Evolutionary conservation across 2,888 invertebrate species (phyloP).

Genomic region (Hypercompe scribonia): DNA sequence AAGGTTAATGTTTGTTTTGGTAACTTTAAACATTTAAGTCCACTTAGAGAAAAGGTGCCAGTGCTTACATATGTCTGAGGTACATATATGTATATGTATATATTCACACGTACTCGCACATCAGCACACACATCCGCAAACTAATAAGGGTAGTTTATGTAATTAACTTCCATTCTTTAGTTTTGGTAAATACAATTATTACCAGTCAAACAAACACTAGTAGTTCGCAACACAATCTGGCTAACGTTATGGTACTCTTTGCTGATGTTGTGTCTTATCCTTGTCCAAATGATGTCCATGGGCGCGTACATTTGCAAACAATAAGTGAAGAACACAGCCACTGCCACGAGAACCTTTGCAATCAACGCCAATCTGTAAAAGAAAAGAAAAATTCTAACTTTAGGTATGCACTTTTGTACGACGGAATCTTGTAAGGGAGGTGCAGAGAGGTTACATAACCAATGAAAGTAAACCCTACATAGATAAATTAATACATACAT

Average conservation of each 20-base stretch:
- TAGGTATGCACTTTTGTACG: too few relatives aligned
- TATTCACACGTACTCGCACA: neutral
- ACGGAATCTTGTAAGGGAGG: too few relatives aligned
- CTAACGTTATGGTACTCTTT: conserved; percentile 78
- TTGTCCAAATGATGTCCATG: conserved; percentile 94
- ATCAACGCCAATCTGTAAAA: conserved; percentile 89
- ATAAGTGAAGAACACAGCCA: conserved; percentile 97
- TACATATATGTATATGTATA: neutral
- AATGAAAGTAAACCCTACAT: too few relatives aligned
- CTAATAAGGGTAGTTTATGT: neutral
- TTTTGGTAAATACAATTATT: conserved; percentile 22
- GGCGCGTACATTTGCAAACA: conserved; percentile 98
- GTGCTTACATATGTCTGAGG: neutral
- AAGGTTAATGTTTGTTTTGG: neutral
- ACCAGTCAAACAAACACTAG: conserved; percentile 82
- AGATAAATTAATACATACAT: too few relatives aligned
- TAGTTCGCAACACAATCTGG: conserved; percentile 81
- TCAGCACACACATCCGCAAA: too few relatives aligned
- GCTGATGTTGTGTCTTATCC: conserved; percentile 80
- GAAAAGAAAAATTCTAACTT: neutral
- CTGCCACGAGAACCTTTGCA: conserved; percentile 93
- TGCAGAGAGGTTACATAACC: too few relatives aligned
- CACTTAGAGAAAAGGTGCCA: neutral
- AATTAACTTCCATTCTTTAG: neutral
- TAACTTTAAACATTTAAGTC: neutral